Evolutionary conservation across 2,888 invertebrate genomes (phyloP), one percentile per base, ranked within the genome.

Genomic region (Rugalucina vietnamica): DNA sequence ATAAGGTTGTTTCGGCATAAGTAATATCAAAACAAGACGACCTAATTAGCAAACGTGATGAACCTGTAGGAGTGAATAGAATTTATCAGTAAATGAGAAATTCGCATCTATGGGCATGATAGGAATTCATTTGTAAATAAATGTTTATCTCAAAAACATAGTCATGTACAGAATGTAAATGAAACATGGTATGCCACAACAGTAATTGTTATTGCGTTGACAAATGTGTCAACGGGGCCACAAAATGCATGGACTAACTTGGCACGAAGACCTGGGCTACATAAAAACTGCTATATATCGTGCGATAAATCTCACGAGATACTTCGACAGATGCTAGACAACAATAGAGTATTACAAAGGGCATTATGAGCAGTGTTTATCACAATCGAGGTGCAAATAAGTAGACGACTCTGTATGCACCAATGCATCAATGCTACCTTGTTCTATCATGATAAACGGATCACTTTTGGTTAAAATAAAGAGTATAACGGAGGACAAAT

Each of bases 301-400:
- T 77, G 77, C 79, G 1, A 71, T 79, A 72, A 79, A 79, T 79
- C 72, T 24, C 0, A 24, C 18, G 43, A 79, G 1, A 54, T 70
- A 39, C 79, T 83, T 21, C 18, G 43, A 39, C 24, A 74, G 39
- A 39, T 43, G 1, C 32, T 82, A 14, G 74, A 78, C 14, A 82
- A 87, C 43, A 76, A 76, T 34, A 65, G 34, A 39, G 32, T 84
- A 86, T 75, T 85, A 85, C 78, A 60, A n/a, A 73, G n/a, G 43
- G 54, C 1, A 81, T 76, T 34, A 32, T 10, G 8, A 34, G 65
- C 14, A 72, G 1, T 72, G 72, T 72, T 72, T n/a, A 29, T 1
- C 43, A 72, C 14, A 72, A 18, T 2, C 72, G 1, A 39, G 72
- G 43, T 72, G 72, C 24, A 72, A 43, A 72, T 18, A 39, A n/a